Percentiles rank a stretch among this genome's conserved stretches.
Conservation (phyloP, 23 tunicate species). For the Oikopleura vanhoeffeni region DNA sequence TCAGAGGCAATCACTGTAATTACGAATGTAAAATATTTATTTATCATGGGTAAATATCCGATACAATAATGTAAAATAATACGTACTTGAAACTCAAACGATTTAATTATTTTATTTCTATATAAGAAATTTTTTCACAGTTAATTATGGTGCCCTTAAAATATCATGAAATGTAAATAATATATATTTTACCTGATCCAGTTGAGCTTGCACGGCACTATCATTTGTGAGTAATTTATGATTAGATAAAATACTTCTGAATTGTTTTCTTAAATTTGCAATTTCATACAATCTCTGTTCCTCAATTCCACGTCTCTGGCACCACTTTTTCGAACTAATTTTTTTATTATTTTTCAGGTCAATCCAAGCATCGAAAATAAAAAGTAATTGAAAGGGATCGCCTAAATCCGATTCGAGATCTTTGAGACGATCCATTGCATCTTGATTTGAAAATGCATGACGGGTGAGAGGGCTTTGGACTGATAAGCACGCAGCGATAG, state of each 20-base stretch:
- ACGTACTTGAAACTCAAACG: no score
- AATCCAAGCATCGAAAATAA: slow-evolving; percentile 81
- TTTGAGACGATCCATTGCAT: slow-evolving; percentile 40
- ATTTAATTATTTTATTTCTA: no score
- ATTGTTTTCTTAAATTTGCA: slow-evolving; percentile 65
- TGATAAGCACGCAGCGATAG: slow-evolving; percentile 49
- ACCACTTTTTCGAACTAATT: slow-evolving; percentile 56
- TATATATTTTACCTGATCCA: no score
- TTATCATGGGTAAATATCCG: no score
- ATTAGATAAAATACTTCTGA: background rate
- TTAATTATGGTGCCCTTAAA: no score
- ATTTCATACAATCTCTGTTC: slow-evolving; percentile 92
- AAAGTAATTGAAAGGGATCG: slow-evolving; percentile 65
- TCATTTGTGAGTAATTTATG: background rate
- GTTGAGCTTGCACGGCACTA: background rate
- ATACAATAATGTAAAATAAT: no score
- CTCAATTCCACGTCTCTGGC: slow-evolving; percentile 67
- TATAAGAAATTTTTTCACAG: no score
- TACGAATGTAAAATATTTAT: no score
- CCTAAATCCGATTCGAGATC: slow-evolving; percentile 77
- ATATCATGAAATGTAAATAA: no score
- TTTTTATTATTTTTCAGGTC: slow-evolving; percentile 49
- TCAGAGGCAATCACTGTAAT: no score
- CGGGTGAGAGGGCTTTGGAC: slow-evolving; percentile 80
- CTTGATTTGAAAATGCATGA: slow-evolving; percentile 63